These are phyloP conservation scores for Labia minor DNA, from an alignment of 2,888 invertebrate species.

Conservation along the genomic window DNA sequence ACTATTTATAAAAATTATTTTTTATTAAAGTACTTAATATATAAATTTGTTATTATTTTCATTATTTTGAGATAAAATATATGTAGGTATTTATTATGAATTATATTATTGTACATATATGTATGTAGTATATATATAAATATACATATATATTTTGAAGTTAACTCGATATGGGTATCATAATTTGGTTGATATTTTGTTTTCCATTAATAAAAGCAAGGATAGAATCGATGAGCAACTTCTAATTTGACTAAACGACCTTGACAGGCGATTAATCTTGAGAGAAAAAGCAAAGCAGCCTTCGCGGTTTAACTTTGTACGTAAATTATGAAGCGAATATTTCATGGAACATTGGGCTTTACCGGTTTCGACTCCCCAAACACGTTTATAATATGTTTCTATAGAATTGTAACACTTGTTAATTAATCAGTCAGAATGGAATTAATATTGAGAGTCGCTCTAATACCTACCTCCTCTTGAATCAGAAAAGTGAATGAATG, in stretches of 20 bases:
- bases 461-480: no score
- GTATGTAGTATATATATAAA: no score
- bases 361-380: neutral
- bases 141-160: no score
- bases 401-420: neutral
- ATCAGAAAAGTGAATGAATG: no score
- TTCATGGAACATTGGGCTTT: neutral
- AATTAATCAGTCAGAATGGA: neutral
- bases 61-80: no score
- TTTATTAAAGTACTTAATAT: no score
- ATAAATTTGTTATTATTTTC: no score
- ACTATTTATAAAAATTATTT: no score
- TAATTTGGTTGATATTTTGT: no score
- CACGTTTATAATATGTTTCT: neutral
- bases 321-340: neutral
- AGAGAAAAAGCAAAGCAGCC: neutral
- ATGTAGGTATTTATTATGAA: no score
- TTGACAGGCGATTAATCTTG: neutral
- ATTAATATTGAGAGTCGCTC: neutral
- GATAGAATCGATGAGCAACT: neutral
- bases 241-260: conserved; percentile 1
- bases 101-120: no score
- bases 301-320: neutral
- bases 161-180: no score
- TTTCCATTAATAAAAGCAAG: neutral